Conservation (phyloP, 2,113 vertebrate genomes). For the Melanerpes formicivorus region DNA sequence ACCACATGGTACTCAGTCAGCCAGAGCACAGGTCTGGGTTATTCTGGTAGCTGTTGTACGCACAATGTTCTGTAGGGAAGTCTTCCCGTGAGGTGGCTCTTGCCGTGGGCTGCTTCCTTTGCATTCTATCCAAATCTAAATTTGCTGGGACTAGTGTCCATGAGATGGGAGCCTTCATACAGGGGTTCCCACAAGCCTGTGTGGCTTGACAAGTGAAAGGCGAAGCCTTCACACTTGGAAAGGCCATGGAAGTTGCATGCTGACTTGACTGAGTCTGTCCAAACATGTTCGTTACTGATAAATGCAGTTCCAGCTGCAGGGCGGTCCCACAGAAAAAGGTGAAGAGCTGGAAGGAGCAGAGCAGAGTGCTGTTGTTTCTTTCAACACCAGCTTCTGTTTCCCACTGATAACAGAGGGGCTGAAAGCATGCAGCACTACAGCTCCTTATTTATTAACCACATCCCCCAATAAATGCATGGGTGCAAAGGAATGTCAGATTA, state of each 20-base stretch:
- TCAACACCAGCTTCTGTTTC: neutral
- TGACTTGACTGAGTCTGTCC: neutral
- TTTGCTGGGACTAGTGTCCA: neutral
- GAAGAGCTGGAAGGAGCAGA: neutral
- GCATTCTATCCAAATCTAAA: neutral
- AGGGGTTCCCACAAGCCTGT: neutral
- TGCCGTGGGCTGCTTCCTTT: neutral
- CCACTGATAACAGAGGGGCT: neutral
- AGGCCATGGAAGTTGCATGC: rapidly evolving
- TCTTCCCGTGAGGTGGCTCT: neutral
- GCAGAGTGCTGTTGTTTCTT: neutral
- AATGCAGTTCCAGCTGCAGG: rapidly evolving
- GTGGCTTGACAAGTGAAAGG: neutral
- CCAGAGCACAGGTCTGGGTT: neutral
- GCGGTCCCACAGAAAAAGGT: neutral
- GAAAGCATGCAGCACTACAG: neutral
- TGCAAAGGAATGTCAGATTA: neutral
- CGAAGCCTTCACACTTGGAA: neutral
- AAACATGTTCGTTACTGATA: neutral
- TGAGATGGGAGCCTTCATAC: neutral
- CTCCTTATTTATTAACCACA: neutral
- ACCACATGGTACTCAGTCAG: neutral
- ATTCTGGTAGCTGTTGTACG: neutral
- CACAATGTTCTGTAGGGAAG: neutral
- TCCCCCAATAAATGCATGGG: neutral